These are phyloP conservation scores for Porites rus DNA, from an alignment of 92 coral and sea anemone species.

Conservation along the genomic window DNA sequence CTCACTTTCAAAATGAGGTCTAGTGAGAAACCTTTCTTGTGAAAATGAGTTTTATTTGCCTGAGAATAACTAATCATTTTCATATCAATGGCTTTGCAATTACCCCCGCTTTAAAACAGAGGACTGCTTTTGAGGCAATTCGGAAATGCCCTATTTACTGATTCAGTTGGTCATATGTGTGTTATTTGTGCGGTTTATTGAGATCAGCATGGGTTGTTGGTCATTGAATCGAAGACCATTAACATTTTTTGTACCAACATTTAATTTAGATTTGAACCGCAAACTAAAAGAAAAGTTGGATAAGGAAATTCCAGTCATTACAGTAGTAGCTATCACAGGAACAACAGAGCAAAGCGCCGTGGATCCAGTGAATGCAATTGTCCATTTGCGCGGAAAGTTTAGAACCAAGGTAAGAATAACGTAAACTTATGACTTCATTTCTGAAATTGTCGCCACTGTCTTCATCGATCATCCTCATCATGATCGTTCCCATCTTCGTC, in stretches of 20 bases:
- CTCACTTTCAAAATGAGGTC: too few relatives aligned
- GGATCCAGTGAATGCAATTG: conserved; percentile 82
- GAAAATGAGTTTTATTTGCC: too few relatives aligned
- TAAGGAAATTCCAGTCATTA: conserved; percentile 71
- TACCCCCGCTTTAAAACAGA: too few relatives aligned
- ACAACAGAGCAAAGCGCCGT: conserved; percentile 95
- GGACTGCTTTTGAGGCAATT: too few relatives aligned
- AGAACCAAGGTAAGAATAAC: conserved; percentile 61
- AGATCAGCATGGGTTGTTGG: too few relatives aligned
- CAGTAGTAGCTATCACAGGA: conserved; percentile 83
- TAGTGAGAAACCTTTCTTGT: too few relatives aligned
- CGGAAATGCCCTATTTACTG: too few relatives aligned
- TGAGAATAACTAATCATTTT: too few relatives aligned
- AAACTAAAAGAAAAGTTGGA: conserved; percentile 50
- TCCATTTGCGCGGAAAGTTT: conserved; percentile 65
- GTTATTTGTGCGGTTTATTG: too few relatives aligned
- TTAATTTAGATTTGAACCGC: conserved; percentile 52
- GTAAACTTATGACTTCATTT: not conserved
- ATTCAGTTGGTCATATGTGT: too few relatives aligned
- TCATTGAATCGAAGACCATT: not conserved
- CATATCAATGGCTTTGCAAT: too few relatives aligned
- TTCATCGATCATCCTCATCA: not conserved
- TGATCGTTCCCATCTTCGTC: not conserved
- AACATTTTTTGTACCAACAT: not conserved
- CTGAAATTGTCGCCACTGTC: not conserved